These are phyloP conservation scores for Amiota communis DNA, from an alignment of 2,888 invertebrate genomes.

Conservation along the genomic window DNA sequence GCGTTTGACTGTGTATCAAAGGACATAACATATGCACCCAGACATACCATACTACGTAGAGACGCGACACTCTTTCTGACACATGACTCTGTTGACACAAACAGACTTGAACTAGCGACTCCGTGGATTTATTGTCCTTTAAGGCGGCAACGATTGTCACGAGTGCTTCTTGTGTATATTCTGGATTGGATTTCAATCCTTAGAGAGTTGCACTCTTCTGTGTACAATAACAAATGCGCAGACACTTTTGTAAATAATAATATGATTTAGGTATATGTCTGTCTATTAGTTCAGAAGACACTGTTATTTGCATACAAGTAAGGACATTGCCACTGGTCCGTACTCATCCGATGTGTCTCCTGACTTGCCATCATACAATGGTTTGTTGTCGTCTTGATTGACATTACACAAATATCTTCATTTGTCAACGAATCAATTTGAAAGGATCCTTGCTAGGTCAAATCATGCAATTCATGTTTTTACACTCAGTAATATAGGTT, in stretches of 20 bases:
- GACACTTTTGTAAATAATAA: constrained; percentile 64
- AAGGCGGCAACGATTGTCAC: constrained; percentile 61
- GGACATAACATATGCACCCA: constrained; percentile 57
- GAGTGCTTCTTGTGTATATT: constrained; percentile 52
- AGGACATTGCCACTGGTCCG: constrained; percentile 37
- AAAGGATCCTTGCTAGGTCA: constrained; percentile 46
- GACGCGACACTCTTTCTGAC: constrained; percentile 56
- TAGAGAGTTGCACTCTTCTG: constrained; percentile 6
- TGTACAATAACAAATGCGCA: constrained; percentile 44
- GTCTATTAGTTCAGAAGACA: constrained; percentile 55
- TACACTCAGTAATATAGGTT: constrained; percentile 51
- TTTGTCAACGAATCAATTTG: constrained; percentile 56
- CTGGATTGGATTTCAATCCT: constrained; percentile 59
- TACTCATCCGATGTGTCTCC: neutral
- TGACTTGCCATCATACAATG: constrained; percentile 43
- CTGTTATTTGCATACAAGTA: constrained; percentile 59
- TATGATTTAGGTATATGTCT: constrained; percentile 59
- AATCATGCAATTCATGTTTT: constrained; percentile 57
- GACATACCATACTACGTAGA: constrained; percentile 32
- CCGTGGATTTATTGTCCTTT: constrained; percentile 64
- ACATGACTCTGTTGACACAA: constrained; percentile 67
- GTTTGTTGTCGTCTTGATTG: constrained; percentile 50
- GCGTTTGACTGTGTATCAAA: constrained; percentile 50
- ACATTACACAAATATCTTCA: constrained; percentile 62
- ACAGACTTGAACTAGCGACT: constrained; percentile 42